Percentiles rank a stretch among this genome's conserved stretches.
phyloP scores from a whole-genome alignment of 2,888 invertebrate genomes.

The Melipona beecheii region DNA sequence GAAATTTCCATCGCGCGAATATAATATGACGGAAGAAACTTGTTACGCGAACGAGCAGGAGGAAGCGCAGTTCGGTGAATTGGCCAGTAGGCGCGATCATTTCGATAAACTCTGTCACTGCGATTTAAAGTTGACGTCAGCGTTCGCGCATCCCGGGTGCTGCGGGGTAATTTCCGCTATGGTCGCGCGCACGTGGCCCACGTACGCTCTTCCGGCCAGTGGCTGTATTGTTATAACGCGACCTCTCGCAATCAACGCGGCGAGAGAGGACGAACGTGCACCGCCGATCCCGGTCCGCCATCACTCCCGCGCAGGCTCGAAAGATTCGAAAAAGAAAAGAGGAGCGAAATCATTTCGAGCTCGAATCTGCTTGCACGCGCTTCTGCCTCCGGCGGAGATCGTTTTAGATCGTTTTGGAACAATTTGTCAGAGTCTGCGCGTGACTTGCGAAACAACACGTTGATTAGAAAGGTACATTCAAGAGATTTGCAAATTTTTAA shows the following conservation, averaged over 20 bases:
- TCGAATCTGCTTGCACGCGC: not conserved
- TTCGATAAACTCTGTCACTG: not conserved
- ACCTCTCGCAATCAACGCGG: not conserved
- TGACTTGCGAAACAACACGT: too few species aligned
- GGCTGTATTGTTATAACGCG: slow-evolving; percentile 1
- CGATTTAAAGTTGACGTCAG: not conserved
- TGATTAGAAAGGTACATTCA: too few species aligned
- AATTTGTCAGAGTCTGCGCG: too few species aligned
- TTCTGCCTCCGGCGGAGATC: too few species aligned
- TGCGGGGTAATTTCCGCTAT: not conserved
- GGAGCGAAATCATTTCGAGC: slow-evolving; percentile 59
- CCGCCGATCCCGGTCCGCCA: too few species aligned
- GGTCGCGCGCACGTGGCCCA: not conserved
- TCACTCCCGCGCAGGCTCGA: not conserved
- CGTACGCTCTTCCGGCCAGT: not conserved
- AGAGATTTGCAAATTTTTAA: too few species aligned
- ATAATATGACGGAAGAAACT: too few species aligned
- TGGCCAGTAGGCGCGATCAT: not conserved
- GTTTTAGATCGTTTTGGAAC: too few species aligned
- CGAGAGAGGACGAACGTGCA: too few species aligned
- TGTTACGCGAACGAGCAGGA: too few species aligned
- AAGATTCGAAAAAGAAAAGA: slow-evolving; percentile 6
- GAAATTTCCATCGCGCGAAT: not conserved
- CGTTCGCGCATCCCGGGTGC: not conserved
- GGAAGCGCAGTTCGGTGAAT: too few species aligned